Conservation (phyloP, 30 jellyfish, hydroid and myxozoan genomes). For the Nemopilema nomurai region DNA sequence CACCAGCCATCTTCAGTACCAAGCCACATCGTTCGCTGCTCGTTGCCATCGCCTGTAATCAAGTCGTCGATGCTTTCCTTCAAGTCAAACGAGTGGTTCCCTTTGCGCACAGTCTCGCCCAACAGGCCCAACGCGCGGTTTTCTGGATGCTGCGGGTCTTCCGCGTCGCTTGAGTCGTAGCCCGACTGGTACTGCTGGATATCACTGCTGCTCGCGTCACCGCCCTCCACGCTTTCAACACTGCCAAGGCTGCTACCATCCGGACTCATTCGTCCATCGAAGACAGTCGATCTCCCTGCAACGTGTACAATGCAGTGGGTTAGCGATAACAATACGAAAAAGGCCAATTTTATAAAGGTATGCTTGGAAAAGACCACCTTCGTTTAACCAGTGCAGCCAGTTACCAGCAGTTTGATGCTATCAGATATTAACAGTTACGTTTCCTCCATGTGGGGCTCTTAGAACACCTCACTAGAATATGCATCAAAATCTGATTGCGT, state of each 20-base stretch:
- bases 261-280: conserved; percentile 99
- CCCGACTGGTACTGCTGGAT: conserved; percentile 61
- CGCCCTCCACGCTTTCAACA: conserved; percentile 95
- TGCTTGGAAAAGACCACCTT: no score
- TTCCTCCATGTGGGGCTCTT: background rate
- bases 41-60: conserved; percentile 75
- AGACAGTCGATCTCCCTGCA: conserved; percentile 87
- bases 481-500: no score
- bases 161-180: conserved; percentile 80
- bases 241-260: conserved; percentile 99
- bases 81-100: conserved; percentile 72
- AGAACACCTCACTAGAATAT: no score
- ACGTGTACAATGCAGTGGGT: background rate
- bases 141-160: conserved; percentile 63
- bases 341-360: no score
- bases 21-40: conserved; percentile 96
- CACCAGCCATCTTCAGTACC: conserved; percentile 99
- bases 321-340: background rate
- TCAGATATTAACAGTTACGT: no score
- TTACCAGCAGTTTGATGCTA: no score
- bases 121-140: conserved; percentile 68
- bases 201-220: conserved; percentile 85
- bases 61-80: conserved; percentile 78
- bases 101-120: conserved; percentile 77
- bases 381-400: no score